phyloP scores from a whole-genome alignment of 2,888 invertebrate species.

The Apamea sordens region DNA sequence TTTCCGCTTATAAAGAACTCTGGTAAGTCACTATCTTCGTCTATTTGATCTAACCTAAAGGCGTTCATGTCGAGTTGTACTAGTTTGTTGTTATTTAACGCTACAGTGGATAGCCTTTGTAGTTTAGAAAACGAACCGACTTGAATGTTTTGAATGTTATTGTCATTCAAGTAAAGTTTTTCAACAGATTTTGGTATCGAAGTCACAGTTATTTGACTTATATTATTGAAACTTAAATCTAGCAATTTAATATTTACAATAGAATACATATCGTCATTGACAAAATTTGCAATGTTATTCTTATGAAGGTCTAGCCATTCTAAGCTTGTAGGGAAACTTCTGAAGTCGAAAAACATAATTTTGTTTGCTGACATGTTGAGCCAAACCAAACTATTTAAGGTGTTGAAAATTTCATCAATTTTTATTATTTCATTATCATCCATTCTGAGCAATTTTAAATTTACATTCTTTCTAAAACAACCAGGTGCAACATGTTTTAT shows the following conservation, averaged over 20 bases:
- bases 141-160: conserved; percentile 92
- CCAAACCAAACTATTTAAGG: conserved; percentile 93
- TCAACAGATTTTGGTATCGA: conserved; percentile 94
- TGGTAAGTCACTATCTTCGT: conserved; percentile 93
- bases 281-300: conserved; percentile 92
- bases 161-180: conserved; percentile 93
- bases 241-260: conserved; percentile 92
- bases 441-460: conserved; percentile 93
- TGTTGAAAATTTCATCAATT: conserved; percentile 93
- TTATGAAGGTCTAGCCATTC: conserved; percentile 95
- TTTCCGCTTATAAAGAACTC: conserved; percentile 95
- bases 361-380: conserved; percentile 95
- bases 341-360: conserved; percentile 94
- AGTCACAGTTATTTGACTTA: conserved; percentile 92
- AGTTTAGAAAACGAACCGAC: conserved; percentile 93
- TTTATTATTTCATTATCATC: conserved; percentile 95
- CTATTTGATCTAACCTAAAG: conserved; percentile 92
- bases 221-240: conserved; percentile 93
- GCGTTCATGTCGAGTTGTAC: conserved; percentile 93
- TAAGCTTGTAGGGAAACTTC: conserved; percentile 93
- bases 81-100: conserved; percentile 94
- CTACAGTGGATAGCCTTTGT: conserved; percentile 92
- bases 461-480: conserved; percentile 93
- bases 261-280: conserved; percentile 89
- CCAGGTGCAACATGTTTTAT: conserved; percentile 93